Evolutionary conservation across 2,113 vertebrate species (phyloP).

Genomic region (Condylura cristata): DNA sequence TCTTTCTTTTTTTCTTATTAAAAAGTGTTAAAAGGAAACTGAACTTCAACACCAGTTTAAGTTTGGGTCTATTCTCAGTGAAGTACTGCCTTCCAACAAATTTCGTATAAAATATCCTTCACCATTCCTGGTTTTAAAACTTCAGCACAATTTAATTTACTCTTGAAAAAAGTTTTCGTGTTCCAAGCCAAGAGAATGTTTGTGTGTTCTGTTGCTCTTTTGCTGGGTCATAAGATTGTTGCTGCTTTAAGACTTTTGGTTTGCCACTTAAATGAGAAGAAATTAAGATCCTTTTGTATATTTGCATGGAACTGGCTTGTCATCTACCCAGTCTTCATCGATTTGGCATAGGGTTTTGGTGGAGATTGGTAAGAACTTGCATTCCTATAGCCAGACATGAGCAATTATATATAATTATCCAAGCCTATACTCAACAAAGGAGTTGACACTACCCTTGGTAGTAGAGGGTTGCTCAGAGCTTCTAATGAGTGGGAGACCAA

Average conservation of each 20-base stretch:
- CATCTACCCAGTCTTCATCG: background rate
- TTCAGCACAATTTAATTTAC: conserved; percentile 57
- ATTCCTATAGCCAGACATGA: conserved; percentile 67
- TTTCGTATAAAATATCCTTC: conserved; percentile 41
- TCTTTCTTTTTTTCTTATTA: conserved; percentile 7
- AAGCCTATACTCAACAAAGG: conserved; percentile 59
- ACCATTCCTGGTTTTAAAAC: conserved; percentile 47
- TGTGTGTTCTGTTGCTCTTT: conserved; percentile 35
- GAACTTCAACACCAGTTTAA: conserved; percentile 24
- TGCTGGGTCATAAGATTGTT: conserved; percentile 18
- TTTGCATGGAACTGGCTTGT: conserved; percentile 1
- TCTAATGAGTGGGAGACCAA: conserved; percentile 16
- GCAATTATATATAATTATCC: conserved; percentile 68
- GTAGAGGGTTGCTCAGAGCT: conserved; percentile 49
- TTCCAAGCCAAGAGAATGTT: conserved; percentile 32
- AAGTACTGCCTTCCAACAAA: conserved; percentile 52
- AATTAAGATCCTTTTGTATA: conserved; percentile 5
- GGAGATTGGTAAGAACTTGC: conserved; percentile 57
- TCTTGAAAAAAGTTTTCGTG: conserved; percentile 26
- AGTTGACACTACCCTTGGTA: background rate
- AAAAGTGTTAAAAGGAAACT: conserved; percentile 44
- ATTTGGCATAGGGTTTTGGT: conserved; percentile 62
- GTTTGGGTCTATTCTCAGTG: conserved; percentile 52
- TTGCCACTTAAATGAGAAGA: conserved; percentile 54
- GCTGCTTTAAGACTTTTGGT: background rate